Base-by-base conservation (phyloP, 2,113 vertebrate species). In the Brachirus orientalis region DNA sequence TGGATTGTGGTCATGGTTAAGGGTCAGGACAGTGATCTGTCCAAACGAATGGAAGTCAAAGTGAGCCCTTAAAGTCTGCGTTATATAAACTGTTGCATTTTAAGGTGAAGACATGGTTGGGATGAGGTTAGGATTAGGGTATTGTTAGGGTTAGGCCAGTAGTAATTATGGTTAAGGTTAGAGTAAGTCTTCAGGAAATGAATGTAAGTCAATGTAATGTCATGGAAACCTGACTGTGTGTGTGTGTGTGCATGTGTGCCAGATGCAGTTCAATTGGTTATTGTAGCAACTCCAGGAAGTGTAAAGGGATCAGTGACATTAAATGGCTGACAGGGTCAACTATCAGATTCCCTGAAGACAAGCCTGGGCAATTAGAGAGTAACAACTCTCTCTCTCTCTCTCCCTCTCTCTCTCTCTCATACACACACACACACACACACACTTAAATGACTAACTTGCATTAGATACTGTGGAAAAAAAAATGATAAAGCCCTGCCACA, bases 291-390 rank as follows among this genome's bases (percentile, higher is more conserved):
- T 84, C 65, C 77, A 84, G 79, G 74, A 86, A 79, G 77, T 88
- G 75, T 82, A 79, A 87, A 86, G 37, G 67, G 83, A 87, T 88
- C 69, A 80, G 55, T 19, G 19, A 80, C 77, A 75, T 75, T 75
- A 81, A 87, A 82, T 47, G 62, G 69, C 75, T 60, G 40, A 66
- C 57, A 66, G 70, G 72, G 77, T 83, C 80, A 83, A 70, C 65
- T 76, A 74, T 88, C 75, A 75, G 64, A 78, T 78, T 81, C 73
- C 83, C 71, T 50, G 8, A 75, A 86, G 79, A 86, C 72, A 76
- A 63, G 65, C 58, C 36, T 0, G 10, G 74, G 63, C 76, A 78
- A 80, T 80, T 83, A 76, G 50, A 80, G 20, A 16, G 54, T 63
- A 80, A 58, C 67, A 66, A 76, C 36, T 53, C 68, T 28, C 28